Percentiles rank a stretch among this genome's conserved stretches.
These are phyloP conservation scores for Ctena decussata DNA, from an alignment of 2,888 invertebrate genomes.

Conservation along the genomic window DNA sequence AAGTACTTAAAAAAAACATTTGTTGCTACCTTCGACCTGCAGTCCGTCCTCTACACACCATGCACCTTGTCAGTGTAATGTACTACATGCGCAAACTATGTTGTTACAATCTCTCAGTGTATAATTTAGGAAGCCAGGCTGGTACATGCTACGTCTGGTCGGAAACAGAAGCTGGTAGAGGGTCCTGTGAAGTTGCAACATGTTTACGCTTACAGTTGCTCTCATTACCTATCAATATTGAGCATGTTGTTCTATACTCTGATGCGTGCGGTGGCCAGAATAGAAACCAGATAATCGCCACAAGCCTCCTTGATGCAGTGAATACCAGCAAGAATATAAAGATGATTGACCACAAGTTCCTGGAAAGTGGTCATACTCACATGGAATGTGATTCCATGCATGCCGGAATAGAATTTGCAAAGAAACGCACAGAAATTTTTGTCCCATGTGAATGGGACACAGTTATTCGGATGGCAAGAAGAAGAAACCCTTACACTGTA, in stretches of 20 bases:
- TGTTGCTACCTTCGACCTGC: conserved; percentile 42
- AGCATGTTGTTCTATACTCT: conserved; percentile 50
- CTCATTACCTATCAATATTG: conserved; percentile 1
- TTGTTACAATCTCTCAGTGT: conserved; percentile 50
- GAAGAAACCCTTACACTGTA: conserved; percentile 36
- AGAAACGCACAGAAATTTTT: conserved; percentile 39
- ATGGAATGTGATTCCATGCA: conserved; percentile 60
- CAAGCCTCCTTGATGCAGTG: conserved; percentile 32
- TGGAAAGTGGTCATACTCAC: conserved; percentile 53
- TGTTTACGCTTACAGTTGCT: conserved; percentile 35
- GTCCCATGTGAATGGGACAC: conserved; percentile 48
- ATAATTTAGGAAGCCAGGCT: conserved; percentile 11
- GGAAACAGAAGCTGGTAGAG: conserved; percentile 33
- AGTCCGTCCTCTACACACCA: conserved; percentile 47
- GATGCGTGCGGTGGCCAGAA: conserved; percentile 51
- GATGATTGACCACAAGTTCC: conserved; percentile 47
- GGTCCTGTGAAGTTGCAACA: conserved; percentile 48
- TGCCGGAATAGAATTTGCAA: conserved; percentile 40
- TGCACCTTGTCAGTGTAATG: conserved; percentile 31
- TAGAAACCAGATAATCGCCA: conserved; percentile 41
- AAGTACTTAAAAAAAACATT: too few relatives aligned
- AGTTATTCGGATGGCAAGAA: conserved; percentile 30
- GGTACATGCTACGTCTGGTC: conserved; percentile 46
- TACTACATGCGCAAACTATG: conserved; percentile 39
- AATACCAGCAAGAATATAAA: conserved; percentile 13